These are phyloP conservation scores for Sinelater perroti DNA, from an alignment of 2,888 invertebrate species.

Conservation along the genomic window DNA sequence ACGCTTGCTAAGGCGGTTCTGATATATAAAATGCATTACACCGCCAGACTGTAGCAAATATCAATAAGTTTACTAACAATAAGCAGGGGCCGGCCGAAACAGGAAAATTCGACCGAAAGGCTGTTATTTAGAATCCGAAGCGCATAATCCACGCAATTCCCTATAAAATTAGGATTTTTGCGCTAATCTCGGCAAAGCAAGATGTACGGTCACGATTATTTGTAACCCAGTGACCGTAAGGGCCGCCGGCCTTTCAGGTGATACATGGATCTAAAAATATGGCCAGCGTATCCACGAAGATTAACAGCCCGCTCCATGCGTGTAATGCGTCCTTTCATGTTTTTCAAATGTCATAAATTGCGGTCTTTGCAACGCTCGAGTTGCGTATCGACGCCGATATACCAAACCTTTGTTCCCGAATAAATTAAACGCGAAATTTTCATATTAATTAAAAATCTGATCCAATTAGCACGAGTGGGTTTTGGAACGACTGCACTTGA, in stretches of 20 bases:
- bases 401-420: slow-evolving; percentile 44
- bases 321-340: slow-evolving; percentile 8
- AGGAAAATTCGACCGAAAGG: slow-evolving; percentile 1
- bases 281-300: slow-evolving; percentile 42
- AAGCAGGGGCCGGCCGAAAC: too few relatives aligned
- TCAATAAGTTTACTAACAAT: too few relatives aligned
- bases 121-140: slow-evolving; percentile 10
- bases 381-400: slow-evolving; percentile 41
- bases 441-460: slow-evolving; percentile 63
- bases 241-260: slow-evolving; percentile 51
- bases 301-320: slow-evolving; percentile 26
- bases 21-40: too few relatives aligned
- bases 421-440: slow-evolving; percentile 58
- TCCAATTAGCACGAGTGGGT: slow-evolving; percentile 60
- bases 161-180: slow-evolving; percentile 43
- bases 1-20: too few relatives aligned
- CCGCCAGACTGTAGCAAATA: too few relatives aligned
- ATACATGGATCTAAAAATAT: slow-evolving; percentile 54
- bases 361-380: slow-evolving; percentile 10
- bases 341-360: slow-evolving; percentile 14
- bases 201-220: slow-evolving; percentile 57
- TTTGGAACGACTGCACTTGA: slow-evolving; percentile 60
- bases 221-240: slow-evolving; percentile 55
- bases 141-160: slow-evolving; percentile 22
- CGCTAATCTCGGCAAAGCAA: slow-evolving; percentile 57